Evolutionary conservation across 2,888 invertebrate genomes (phyloP).

Genomic region (Formica aserva): DNA sequence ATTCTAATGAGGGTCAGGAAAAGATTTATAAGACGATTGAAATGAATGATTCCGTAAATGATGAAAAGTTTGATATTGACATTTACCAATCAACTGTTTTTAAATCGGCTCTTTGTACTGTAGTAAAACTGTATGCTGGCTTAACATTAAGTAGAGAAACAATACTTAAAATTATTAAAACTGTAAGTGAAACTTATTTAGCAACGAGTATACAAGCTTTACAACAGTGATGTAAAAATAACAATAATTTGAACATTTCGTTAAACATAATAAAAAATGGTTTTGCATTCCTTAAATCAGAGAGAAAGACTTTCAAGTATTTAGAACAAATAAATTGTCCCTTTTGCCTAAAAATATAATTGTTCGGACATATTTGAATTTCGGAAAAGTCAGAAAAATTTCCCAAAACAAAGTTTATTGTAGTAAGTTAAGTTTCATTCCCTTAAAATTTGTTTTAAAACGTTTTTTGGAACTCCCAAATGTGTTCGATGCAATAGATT

Average conservation of each 20-base stretch:
- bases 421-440: neutral
- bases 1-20: neutral
- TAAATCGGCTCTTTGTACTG: neutral
- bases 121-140: constrained; percentile 7
- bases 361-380: neutral
- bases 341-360: neutral
- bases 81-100: constrained; percentile 2
- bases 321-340: neutral
- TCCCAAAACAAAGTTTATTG: neutral
- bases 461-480: neutral
- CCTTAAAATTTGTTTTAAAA: neutral
- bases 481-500: neutral
- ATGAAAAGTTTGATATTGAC: neutral
- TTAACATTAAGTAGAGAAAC: neutral
- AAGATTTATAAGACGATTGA: neutral
- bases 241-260: neutral
- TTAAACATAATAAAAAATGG: constrained; percentile 2
- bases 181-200: neutral
- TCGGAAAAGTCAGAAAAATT: constrained; percentile 1
- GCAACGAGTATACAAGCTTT: neutral
- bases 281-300: neutral
- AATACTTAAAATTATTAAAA: constrained; percentile 9
- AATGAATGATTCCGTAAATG: neutral
- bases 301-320: neutral
- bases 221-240: neutral